Conservation (phyloP, 2,888 invertebrate genomes). For the Morpho helenor region DNA sequence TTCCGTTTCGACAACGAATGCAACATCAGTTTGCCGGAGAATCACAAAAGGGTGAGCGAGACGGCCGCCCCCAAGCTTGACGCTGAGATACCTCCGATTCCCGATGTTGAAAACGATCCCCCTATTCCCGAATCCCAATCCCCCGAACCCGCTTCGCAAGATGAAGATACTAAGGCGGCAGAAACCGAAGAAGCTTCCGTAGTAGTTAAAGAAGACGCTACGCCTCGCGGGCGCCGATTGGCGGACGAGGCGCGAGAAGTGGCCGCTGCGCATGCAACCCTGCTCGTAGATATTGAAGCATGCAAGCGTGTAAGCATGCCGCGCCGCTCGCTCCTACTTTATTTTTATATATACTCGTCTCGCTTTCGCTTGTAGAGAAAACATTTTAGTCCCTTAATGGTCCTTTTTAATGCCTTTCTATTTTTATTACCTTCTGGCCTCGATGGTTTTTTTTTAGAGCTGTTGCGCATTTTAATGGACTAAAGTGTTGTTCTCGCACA, state of each 20-base stretch:
- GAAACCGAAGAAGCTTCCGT: conserved; percentile 61
- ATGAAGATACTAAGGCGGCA: conserved; percentile 50
- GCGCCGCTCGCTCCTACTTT: conserved; percentile 62
- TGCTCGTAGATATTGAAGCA: conserved; percentile 81
- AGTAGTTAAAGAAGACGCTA: conserved; percentile 70
- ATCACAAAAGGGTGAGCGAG: conserved; percentile 98
- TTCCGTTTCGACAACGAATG: conserved; percentile 99
- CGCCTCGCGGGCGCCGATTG: conserved; percentile 63
- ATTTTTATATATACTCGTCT: conserved; percentile 38
- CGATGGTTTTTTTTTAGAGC: background rate
- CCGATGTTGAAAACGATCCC: conserved; percentile 37
- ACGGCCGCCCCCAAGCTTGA: conserved; percentile 66
- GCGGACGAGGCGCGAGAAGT: conserved; percentile 74
- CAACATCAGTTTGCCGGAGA: conserved; percentile 97
- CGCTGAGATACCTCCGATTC: conserved; percentile 39
- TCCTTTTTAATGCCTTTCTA: background rate
- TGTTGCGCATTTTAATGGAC: conserved; percentile 7
- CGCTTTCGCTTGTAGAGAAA: conserved; percentile 41
- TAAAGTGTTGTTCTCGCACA: conserved; percentile 12
- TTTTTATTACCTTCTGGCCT: too few species aligned
- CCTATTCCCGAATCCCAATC: conserved; percentile 40
- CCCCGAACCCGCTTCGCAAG: conserved; percentile 48
- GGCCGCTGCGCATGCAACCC: conserved; percentile 72
- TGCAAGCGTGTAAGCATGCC: conserved; percentile 85
- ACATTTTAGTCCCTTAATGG: conserved; percentile 17